phyloP scores from a whole-genome alignment of 2,113 vertebrate genomes.

The Triplophysa tibetana region DNA sequence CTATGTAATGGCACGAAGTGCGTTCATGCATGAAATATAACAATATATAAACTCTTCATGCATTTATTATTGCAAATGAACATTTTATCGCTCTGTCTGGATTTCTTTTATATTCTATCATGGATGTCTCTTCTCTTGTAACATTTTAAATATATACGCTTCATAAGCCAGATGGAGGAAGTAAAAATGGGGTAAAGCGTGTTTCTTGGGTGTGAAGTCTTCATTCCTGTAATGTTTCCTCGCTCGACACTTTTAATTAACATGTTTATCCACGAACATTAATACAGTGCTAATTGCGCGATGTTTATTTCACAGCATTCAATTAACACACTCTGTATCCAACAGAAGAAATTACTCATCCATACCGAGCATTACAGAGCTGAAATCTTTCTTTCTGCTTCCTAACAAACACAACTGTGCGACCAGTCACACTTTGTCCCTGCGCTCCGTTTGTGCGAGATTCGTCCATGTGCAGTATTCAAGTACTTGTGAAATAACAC shows the following conservation, averaged over 20 bases:
- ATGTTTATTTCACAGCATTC: slow-evolving; percentile 64
- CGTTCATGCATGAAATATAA: slow-evolving; percentile 24
- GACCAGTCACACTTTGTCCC: slow-evolving; percentile 51
- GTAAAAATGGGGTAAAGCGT: not conserved
- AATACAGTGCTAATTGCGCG: slow-evolving; percentile 57
- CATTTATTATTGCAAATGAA: not conserved
- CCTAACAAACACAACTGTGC: slow-evolving; percentile 21
- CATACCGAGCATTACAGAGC: slow-evolving; percentile 46
- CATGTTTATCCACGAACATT: slow-evolving; percentile 49
- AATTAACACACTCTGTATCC: slow-evolving; percentile 61
- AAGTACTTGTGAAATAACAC: slow-evolving; percentile 30
- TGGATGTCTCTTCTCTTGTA: not conserved
- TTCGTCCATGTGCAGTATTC: slow-evolving; percentile 30
- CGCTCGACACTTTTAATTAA: slow-evolving; percentile 28
- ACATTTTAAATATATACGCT: not conserved
- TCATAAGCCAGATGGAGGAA: not conserved
- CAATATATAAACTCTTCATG: slow-evolving; percentile 9
- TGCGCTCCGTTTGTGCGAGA: slow-evolving; percentile 34
- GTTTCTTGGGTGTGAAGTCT: slow-evolving; percentile 10
- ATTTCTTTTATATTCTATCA: not conserved
- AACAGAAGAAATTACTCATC: slow-evolving; percentile 57
- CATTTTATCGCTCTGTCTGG: not conserved
- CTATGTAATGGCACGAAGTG: not conserved
- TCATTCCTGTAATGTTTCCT: slow-evolving; percentile 12
- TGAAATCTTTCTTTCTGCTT: slow-evolving; percentile 48